Conservation (phyloP, 2,888 invertebrate genomes). For the Pocota personata region DNA sequence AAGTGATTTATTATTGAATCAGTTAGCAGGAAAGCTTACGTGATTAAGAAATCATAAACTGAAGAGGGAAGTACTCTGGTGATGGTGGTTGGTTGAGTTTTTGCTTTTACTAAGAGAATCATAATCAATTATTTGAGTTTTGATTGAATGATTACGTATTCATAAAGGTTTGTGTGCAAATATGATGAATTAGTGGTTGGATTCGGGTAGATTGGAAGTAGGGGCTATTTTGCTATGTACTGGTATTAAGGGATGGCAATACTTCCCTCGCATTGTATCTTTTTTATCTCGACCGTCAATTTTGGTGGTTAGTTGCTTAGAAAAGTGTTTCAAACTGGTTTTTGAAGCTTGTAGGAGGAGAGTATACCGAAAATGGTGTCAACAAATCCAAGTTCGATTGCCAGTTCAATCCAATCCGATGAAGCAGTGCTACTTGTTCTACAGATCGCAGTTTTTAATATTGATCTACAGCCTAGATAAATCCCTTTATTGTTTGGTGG, state of each 20-base stretch:
- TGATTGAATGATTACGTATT: neutral
- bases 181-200: neutral
- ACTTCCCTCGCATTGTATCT: no score
- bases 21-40: neutral
- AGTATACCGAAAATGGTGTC: no score
- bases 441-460: no score
- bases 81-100: neutral
- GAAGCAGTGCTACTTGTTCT: no score
- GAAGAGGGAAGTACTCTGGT: neutral
- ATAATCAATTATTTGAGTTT: neutral
- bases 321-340: no score
- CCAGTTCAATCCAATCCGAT: no score
- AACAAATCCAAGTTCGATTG: no score
- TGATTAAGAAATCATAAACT: slow-evolving; percentile 7
- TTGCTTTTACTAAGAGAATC: neutral
- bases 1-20: slow-evolving; percentile 42
- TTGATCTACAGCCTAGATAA: no score
- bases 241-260: neutral
- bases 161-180: neutral
- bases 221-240: neutral
- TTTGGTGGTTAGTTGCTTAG: no score
- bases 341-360: no score
- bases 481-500: no score
- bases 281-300: no score
- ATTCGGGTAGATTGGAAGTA: neutral